phyloP scores from a whole-genome alignment of 2,888 invertebrate genomes.

The Plusia festucae region DNA sequence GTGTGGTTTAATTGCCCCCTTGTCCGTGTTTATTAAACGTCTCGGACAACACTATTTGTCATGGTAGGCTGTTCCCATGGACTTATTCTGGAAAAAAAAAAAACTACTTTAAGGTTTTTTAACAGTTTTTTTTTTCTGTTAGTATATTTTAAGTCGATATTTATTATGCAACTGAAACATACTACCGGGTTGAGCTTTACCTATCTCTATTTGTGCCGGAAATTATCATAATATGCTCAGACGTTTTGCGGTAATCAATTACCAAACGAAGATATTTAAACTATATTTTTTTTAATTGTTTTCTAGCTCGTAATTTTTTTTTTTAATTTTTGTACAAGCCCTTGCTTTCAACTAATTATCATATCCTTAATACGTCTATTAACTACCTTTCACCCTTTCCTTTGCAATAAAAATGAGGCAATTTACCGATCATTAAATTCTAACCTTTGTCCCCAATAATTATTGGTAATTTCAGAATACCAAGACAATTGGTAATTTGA shows the following conservation, averaged over 20 bases:
- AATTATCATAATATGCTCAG: too few relatives aligned
- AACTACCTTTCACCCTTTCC: constrained; percentile 11
- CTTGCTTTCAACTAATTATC: constrained; percentile 3
- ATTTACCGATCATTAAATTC: constrained; percentile 37
- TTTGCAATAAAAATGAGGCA: constrained; percentile 13
- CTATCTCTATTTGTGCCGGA: too few relatives aligned
- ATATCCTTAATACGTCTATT: constrained; percentile 14
- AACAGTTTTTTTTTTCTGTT: background rate
- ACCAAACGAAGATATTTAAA: background rate
- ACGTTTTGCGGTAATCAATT: too few relatives aligned
- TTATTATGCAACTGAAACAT: background rate
- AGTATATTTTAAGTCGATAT: background rate
- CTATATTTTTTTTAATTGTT: background rate
- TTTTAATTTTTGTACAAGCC: background rate
- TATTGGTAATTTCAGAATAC: constrained; percentile 53
- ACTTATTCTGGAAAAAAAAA: constrained; percentile 65
- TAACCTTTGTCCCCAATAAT: constrained; percentile 49
- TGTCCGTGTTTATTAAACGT: constrained; percentile 81
- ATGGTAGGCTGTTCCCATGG: constrained; percentile 74
- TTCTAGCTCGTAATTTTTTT: background rate
- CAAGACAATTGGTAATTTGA: constrained; percentile 60
- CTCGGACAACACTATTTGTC: constrained; percentile 76
- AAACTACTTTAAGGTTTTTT: background rate
- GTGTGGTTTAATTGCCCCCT: constrained; percentile 80
- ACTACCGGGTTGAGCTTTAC: background rate